phyloP scores from a whole-genome alignment of 2,797 vertebrate species.

The Malacoctenus gilli region DNA sequence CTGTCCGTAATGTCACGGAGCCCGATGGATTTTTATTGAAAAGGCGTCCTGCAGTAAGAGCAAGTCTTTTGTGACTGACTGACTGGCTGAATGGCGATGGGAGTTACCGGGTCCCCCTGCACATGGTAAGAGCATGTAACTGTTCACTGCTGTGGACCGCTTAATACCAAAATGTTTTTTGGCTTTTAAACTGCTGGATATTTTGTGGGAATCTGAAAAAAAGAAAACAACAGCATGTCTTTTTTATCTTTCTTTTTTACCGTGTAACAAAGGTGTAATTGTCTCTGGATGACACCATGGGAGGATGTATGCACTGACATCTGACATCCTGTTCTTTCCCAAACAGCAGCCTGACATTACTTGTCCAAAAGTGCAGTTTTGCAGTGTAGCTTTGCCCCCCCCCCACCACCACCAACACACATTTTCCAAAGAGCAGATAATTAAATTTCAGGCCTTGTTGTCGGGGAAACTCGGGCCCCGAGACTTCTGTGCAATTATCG shows the following conservation, averaged over 20 bases:
- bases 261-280: conserved; percentile 44
- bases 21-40: conserved; percentile 48
- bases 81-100: conserved; percentile 59
- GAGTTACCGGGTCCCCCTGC: conserved; percentile 42
- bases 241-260: conserved; percentile 28
- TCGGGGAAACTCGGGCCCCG: conserved; percentile 74
- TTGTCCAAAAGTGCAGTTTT: conserved; percentile 77
- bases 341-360: conserved; percentile 68
- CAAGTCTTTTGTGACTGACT: conserved; percentile 41
- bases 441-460: conserved; percentile 82
- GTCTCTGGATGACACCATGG: no score
- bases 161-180: not conserved
- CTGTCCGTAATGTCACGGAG: conserved; percentile 60
- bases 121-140: conserved; percentile 59
- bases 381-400: conserved; percentile 69
- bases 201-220: no score
- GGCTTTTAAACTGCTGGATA: no score
- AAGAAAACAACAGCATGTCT: not conserved
- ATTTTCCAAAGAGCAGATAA: conserved; percentile 81
- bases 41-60: conserved; percentile 39
- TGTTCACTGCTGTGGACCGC: not conserved
- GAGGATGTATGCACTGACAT: conserved; percentile 58
- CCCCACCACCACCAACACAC: no score
- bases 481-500: conserved; percentile 79
- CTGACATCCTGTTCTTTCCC: conserved; percentile 53